Evolutionary conservation across 2,888 invertebrate species (phyloP), one percentile per base, ranked within the genome.

Genomic region (Andricus quercusramuli): DNA sequence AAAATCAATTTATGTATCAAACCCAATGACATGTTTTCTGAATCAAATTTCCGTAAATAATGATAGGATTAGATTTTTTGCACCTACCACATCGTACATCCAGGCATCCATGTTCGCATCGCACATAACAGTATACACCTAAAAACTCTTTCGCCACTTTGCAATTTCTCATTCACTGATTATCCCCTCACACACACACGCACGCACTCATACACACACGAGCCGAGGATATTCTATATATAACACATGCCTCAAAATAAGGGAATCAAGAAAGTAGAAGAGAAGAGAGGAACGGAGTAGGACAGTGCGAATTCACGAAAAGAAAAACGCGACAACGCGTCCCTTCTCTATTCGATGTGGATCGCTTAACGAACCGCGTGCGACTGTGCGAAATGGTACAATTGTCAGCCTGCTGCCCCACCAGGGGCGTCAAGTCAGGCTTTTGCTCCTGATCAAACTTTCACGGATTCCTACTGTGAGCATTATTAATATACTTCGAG

Each of bases 31-130:
- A 4, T 15, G 47, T 47, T 17, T 47, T 5, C 47, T 15, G 15
- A 15, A 32, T 41, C 66, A 64, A 64, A 78, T 22, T 37, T 29
- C 37, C 20, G n/a, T 37, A 79, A 79, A 47, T 32, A 77, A 77
- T 64, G 78, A 65, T n/a, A 44, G 37, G 79, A 81, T 78, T 62
- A 62, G 62, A 25, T 25, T 25, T 80, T 80, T 84, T 78, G 80
- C 85, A 90, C 92, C 84, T 91, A 92, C 92, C 92, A 92, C 91
- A 84, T 92, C 92, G 86, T 92, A 92, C 89, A 92, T 92, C 92
- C 92, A 92, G 83, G 92, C 88, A 84, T 92, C 92, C 92, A 92
- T 92, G 86, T 88, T 86, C 81, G 89, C 88, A 83, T 89, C 89
- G 86, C 87, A 87, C 89, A 88, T 89, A 77, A 84, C 86, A 78